Base-by-base conservation (phyloP, 2,113 vertebrate genomes). In the Xiphophorus couchianus region DNA sequence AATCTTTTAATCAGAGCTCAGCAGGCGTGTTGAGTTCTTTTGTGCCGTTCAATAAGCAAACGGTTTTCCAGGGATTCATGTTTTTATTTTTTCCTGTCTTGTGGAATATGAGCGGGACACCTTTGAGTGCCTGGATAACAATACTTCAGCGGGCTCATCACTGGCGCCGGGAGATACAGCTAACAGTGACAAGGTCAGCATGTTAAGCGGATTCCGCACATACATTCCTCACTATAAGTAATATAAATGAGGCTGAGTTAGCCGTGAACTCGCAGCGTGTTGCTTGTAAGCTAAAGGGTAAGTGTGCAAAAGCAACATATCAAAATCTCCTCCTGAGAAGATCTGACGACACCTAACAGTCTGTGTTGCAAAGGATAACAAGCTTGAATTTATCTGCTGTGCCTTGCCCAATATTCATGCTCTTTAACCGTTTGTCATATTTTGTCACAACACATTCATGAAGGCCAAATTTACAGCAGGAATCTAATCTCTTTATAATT, bases 101-200 rank as follows among this genome's bases (percentile, higher is more conserved):
- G 73, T 73, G 64, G 35, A 87, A 81, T 78, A 83, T 5, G 19
- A 80, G 78, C 73, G 83, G 75, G 77, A 78, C 81, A 74, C 69
- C 44, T 27, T 48, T 37, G 84, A 79, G 76, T 58, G 65, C 60
- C 65, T 51, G 73, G 73, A 79, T 86, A 74, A 80, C 84, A 83
- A 75, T 64, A 90, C 87, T 88, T 84, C 72, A 86, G 66, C 69
- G 77, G 84, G 80, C 81, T 89, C 72, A 74, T 87, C 82, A 64
- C 73, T 60, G 73, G 82, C 77, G 61, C 12, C 22, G 63, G 51
- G 73, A 77, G 90, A 87, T 81, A 87, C 86, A 68, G 84, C 82
- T 82, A 67, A 81, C 87, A 87, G 84, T 91, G 90, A 93, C 93
- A 93, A 95, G 93, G 93, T 93, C 94, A 93, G 93, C 91, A 91